Evolutionary conservation across 2,888 invertebrate species (phyloP).

Genomic region (Lycaena phlaeas): DNA sequence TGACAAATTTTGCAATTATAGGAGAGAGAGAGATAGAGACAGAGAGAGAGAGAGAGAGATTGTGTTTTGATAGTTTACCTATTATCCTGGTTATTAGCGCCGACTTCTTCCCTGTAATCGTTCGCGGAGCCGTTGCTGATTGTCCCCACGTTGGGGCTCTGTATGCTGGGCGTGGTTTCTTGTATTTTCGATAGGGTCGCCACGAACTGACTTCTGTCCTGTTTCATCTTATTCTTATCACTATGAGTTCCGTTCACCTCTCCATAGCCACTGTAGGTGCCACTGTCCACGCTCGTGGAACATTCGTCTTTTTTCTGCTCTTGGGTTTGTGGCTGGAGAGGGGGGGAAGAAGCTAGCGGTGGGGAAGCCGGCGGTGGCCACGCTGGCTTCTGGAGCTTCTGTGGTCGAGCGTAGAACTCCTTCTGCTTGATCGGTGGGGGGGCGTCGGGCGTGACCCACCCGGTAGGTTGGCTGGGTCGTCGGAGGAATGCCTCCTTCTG

Average conservation of each 20-base stretch:
- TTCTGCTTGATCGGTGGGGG: constrained; percentile 73
- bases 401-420: constrained; percentile 86
- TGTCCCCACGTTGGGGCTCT: constrained; percentile 44
- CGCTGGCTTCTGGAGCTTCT: constrained; percentile 79
- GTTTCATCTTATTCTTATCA: constrained; percentile 51
- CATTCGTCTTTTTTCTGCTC: constrained; percentile 58
- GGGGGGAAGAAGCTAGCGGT: constrained; percentile 52
- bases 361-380: constrained; percentile 77
- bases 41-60: too few species aligned
- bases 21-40: too few species aligned
- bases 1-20: too few species aligned
- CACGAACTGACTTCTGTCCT: constrained; percentile 67
- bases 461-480: constrained; percentile 78
- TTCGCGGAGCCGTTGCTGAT: constrained; percentile 56
- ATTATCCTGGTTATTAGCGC: constrained; percentile 53
- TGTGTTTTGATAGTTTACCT: too few species aligned
- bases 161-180: constrained; percentile 67
- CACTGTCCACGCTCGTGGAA: constrained; percentile 61
- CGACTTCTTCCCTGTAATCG: constrained; percentile 45
- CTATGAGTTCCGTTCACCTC: constrained; percentile 53
- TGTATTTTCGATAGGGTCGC: constrained; percentile 77
- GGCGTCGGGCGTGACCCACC: constrained; percentile 69
- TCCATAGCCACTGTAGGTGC: constrained; percentile 59
- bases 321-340: constrained; percentile 40
- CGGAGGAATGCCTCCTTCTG: constrained; percentile 92